These are phyloP conservation scores for Pyrgilauda ruficollis DNA, from an alignment of 2,113 vertebrate genomes.

Conservation along the genomic window DNA sequence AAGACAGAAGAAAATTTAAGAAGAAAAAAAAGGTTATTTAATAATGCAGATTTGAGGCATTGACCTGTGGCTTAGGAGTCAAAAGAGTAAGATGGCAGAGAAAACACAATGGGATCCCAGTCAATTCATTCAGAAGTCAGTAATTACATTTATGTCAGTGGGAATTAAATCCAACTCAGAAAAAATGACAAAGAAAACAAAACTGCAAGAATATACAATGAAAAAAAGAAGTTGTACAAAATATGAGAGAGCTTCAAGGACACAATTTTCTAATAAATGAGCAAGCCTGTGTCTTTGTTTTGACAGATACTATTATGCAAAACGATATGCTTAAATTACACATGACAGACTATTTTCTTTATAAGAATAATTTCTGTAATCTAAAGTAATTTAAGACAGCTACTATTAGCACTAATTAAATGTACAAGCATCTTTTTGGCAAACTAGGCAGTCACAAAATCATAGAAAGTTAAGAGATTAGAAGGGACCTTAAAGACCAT, in stretches of 20 bases:
- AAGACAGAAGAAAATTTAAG: background rate
- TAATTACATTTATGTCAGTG: background rate
- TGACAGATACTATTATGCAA: background rate
- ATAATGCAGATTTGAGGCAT: background rate
- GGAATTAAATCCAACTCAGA: background rate
- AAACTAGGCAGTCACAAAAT: conserved; percentile 2
- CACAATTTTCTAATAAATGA: background rate
- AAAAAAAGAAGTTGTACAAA: background rate
- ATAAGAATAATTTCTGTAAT: conserved; percentile 31
- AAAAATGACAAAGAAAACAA: background rate
- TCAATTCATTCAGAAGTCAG: background rate
- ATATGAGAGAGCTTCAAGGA: background rate
- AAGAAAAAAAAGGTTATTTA: background rate
- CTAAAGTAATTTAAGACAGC: background rate
- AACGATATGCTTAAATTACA: background rate
- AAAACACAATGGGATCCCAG: background rate
- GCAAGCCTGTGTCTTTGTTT: background rate
- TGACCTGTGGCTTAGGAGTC: background rate
- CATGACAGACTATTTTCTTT: conserved; percentile 21
- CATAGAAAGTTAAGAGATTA: background rate
- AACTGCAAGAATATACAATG: background rate
- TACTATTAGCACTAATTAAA: conserved; percentile 48
- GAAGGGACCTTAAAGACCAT: background rate
- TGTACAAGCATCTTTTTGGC: background rate
- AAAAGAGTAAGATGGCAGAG: background rate